Evolutionary conservation across 2,888 invertebrate genomes (phyloP), one percentile per base, ranked within the genome.

Genomic region (Drosophila aldrichi): DNA sequence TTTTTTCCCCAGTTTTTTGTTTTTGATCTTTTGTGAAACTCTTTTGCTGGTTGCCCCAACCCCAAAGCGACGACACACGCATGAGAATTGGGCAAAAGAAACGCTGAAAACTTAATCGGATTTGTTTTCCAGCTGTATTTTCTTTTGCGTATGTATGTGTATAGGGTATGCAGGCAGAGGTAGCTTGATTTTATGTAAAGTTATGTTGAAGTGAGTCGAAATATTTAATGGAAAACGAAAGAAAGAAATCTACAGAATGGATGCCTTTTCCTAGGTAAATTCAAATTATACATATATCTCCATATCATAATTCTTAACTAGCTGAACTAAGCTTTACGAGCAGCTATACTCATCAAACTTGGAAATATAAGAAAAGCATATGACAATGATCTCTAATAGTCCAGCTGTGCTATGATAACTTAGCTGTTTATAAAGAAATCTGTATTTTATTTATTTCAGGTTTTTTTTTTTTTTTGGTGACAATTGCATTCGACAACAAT

Each of bases 51-150:
- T 12, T n/a, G 22, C 40, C 40, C 18, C 54, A 54, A n/a, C 38
- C 52, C 52, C 52, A 38, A 3, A 9, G 22, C 38, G 41, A 32
- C 38, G 41, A 32, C 36, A 49, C 64, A 49, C 64, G 56, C 46
- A 57, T 68, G 61, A 71, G 67, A 57, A 56, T 57, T 29, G 36
- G 20, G 32, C 9, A 38, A 73, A 70, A 10, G 49, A 70, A 52
- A 52, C 65, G 78, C 71, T 75, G 88, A 89, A 86, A 89, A 88
- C 83, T 89, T 89, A 89, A 86, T 86, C 86, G 89, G 89, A 86
- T 86, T 86, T 74, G 69, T 76, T 74, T 64, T 60, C 18, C 36
- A 49, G 34, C 34, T 40, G 18, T 29, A 32, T 22, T 16, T 61
- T 55, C 51, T 55, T 36, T 22, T 10, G 16, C 7, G 18, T 32